Evolutionary conservation across 2,888 invertebrate genomes (phyloP).

Genomic region (Synanthedon vespiformis): DNA sequence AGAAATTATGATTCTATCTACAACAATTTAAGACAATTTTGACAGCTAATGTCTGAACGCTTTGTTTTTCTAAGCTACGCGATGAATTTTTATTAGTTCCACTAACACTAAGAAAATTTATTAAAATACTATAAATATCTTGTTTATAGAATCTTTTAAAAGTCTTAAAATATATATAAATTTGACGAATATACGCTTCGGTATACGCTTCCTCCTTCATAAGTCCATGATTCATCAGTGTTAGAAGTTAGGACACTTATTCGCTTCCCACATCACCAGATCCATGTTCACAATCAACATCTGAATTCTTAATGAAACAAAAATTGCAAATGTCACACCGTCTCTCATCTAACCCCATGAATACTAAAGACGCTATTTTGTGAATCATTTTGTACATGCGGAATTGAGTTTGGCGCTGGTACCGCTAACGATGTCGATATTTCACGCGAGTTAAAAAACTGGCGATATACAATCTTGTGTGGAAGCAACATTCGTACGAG

Average conservation of each 20-base stretch:
- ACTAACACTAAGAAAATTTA: too few species aligned
- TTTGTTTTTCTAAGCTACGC: too few species aligned
- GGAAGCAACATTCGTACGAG: constrained; percentile 21
- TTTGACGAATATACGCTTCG: too few species aligned
- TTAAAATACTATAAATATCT: too few species aligned
- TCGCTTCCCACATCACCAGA: constrained; percentile 23
- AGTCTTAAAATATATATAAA: too few species aligned
- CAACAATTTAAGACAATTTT: too few species aligned
- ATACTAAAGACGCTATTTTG: constrained; percentile 65
- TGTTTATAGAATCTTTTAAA: too few species aligned
- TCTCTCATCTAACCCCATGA: constrained; percentile 58
- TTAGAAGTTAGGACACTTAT: constrained; percentile 22
- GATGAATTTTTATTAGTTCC: too few species aligned
- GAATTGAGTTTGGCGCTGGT: constrained; percentile 49
- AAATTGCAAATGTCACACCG: constrained; percentile 64
- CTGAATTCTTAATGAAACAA: constrained; percentile 68
- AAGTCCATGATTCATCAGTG: constrained; percentile 25
- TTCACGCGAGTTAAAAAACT: constrained; percentile 33
- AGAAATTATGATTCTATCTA: too few species aligned
- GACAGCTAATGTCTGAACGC: too few species aligned
- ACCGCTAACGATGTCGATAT: constrained; percentile 51
- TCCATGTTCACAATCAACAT: constrained; percentile 55
- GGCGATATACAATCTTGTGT: constrained; percentile 25
- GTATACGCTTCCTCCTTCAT: neutral
- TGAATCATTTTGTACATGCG: constrained; percentile 48